Conservation (phyloP, 2,888 invertebrate genomes). For the Nephrocerus scutellatus region DNA sequence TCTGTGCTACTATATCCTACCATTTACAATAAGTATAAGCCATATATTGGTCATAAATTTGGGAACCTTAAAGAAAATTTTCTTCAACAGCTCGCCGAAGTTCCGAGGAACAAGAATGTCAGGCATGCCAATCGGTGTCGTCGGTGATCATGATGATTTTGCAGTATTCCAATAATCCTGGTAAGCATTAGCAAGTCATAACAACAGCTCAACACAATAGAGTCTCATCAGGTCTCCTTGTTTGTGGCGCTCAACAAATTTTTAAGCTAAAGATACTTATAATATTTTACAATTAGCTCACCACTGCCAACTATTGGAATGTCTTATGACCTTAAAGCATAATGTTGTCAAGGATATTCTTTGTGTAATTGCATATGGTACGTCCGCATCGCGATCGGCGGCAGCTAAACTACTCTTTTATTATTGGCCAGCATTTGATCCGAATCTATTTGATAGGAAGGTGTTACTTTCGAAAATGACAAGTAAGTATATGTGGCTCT, state of each 20-base stretch:
- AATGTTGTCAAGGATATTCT: constrained; percentile 88
- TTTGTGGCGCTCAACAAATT: too few relatives aligned
- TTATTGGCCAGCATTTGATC: constrained; percentile 98
- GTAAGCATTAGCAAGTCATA: constrained; percentile 48
- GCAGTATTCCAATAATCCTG: constrained; percentile 89
- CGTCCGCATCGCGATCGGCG: constrained; percentile 84
- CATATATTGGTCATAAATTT: constrained; percentile 4
- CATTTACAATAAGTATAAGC: constrained; percentile 79
- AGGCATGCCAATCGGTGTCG: constrained; percentile 78
- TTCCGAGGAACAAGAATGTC: constrained; percentile 65
- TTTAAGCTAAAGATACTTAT: neutral
- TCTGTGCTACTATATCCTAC: constrained; percentile 90
- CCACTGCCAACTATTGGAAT: constrained; percentile 93
- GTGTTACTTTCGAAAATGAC: constrained; percentile 81
- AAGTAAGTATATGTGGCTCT: constrained; percentile 52
- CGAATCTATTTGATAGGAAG: constrained; percentile 83
- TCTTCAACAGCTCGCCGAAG: constrained; percentile 57
- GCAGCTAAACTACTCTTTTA: constrained; percentile 96
- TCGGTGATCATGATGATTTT: constrained; percentile 97
- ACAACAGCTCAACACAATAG: too few relatives aligned
- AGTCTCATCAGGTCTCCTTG: too few relatives aligned
- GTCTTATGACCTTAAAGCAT: constrained; percentile 88
- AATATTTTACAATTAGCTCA: constrained; percentile 57
- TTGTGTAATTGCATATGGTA: constrained; percentile 94
- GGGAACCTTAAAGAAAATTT: constrained; percentile 3